Conservation (phyloP, 2,888 invertebrate species). For the Noctua janthe region DNA sequence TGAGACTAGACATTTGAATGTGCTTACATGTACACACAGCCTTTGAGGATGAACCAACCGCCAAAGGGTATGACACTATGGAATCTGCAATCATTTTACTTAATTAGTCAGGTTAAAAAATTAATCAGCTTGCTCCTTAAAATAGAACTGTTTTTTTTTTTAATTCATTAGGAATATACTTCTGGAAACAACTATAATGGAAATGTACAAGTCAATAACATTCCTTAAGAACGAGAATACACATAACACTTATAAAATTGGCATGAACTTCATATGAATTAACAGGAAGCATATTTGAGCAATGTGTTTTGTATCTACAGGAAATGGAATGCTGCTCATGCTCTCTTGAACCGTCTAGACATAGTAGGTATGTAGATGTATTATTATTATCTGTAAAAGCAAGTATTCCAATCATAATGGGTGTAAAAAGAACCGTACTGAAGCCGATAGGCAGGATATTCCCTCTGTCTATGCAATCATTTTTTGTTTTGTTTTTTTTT, state of each 20-base stretch:
- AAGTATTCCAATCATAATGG: background rate
- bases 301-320: constrained; percentile 36
- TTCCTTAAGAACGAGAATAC: constrained; percentile 14
- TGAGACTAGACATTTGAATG: background rate
- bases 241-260: constrained; percentile 46
- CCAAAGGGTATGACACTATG: background rate
- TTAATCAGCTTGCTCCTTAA: background rate
- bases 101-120: background rate
- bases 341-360: constrained; percentile 24
- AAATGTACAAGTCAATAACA: constrained; percentile 24
- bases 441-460: background rate
- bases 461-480: background rate
- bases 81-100: background rate
- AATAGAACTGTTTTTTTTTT: background rate
- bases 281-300: constrained; percentile 27
- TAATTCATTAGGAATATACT: background rate
- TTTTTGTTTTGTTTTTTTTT: background rate
- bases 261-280: constrained; percentile 39
- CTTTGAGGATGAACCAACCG: background rate
- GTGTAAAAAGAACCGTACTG: background rate
- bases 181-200: constrained; percentile 2
- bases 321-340: constrained; percentile 21
- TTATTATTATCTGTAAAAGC: background rate
- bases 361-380: background rate
- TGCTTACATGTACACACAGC: too few relatives aligned